Evolutionary conservation across 2,888 invertebrate genomes (phyloP), one percentile per base, ranked within the genome.

Genomic region (Caenorhabditis doughertyi): DNA sequence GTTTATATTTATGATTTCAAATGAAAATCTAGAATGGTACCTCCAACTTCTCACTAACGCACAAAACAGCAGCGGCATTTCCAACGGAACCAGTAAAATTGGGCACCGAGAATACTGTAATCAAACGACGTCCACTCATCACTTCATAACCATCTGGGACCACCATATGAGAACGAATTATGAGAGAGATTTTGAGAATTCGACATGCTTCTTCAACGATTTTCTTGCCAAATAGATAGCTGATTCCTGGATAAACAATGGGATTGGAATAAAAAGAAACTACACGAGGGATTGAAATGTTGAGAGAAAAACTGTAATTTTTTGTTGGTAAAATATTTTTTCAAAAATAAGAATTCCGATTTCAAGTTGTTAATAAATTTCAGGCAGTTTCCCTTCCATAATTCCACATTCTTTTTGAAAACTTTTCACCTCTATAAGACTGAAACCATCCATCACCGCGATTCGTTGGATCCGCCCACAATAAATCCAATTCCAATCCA

Each of bases 141-240:
- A 89, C 82, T 67, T 89, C 89, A 74, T 89, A 89, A 16, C 89
- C 89, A 73, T 89, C 89, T 71, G 89, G 89, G 53, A 89, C 89
- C 18, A 89, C 89, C 65, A 88, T 87, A 79, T 89, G 89, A n/a
- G 89, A 89, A 25, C 89, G 85, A 73, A 89, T 89, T 58, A 89
- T 86, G 55, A 89, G 79, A 70, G 89, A 88, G 62, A 89, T 79
- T 27, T 84, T 85, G 25, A 89, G 83, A 32, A 68, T 53, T 68
- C 87, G 83, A 74, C 87, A 87, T 21, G 85, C 85, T 56, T 84
- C 82, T 18, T 81, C 74, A 51, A 89, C 88, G 29, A 89, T 87
- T 16, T 73, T 87, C 60, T 85, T 88, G 32, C 89, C 89, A 73
- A 89, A 89, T 83, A 89, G 87, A 79, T 87, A 89, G 42, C 84